Percentiles rank a stretch among this genome's conserved stretches.
Evolutionary conservation across 2,113 vertebrate genomes (phyloP).

Genomic region (Lophotis ruficrista): DNA sequence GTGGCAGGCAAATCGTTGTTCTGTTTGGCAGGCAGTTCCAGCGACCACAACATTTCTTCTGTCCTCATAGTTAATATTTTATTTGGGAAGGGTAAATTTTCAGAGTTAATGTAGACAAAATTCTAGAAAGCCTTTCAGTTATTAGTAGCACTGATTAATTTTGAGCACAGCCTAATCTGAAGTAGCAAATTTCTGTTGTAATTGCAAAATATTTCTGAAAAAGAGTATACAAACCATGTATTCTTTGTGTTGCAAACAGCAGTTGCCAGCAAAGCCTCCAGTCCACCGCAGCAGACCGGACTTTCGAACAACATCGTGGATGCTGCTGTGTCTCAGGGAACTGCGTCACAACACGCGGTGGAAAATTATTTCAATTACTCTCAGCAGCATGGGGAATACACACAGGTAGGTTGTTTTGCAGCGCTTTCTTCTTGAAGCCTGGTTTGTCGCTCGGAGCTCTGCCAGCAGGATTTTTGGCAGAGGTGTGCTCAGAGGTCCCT

Average conservation of each 20-base stretch:
- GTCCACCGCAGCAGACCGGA: constrained; percentile 69
- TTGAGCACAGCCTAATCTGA: background rate
- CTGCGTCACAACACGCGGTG: constrained; percentile 75
- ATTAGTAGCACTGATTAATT: background rate
- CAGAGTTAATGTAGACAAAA: background rate
- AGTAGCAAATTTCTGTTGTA: background rate
- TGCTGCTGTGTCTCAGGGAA: constrained; percentile 79
- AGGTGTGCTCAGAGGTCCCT: background rate
- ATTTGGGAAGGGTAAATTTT: background rate
- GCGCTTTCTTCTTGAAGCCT: background rate
- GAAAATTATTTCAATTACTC: constrained; percentile 82
- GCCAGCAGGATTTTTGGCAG: background rate
- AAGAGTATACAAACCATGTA: background rate
- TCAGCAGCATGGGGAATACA: constrained; percentile 82
- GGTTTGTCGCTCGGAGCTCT: background rate
- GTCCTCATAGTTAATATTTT: background rate
- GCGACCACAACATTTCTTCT: background rate
- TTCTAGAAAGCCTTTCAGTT: background rate
- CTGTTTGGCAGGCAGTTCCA: background rate
- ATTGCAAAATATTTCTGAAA: background rate
- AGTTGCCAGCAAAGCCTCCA: constrained; percentile 79
- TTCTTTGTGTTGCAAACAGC: constrained; percentile 67
- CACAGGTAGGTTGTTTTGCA: constrained; percentile 68
- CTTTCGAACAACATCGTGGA: constrained; percentile 74
- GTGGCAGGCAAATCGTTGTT: background rate